phyloP scores from a whole-genome alignment of 2,113 vertebrate genomes.

The Tor tambroides region DNA sequence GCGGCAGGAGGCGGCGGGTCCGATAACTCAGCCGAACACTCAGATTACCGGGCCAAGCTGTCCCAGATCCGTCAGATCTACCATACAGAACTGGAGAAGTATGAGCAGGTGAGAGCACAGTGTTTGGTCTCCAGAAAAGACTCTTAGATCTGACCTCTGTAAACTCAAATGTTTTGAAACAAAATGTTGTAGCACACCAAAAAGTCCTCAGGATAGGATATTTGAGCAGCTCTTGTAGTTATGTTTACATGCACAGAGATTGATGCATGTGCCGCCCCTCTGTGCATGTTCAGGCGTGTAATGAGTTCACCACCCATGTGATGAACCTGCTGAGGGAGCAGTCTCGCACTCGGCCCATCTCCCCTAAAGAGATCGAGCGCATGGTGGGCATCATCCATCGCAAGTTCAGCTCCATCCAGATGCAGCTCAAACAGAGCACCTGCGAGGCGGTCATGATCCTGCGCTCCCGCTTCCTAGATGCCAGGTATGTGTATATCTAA shows the following conservation, averaged over 20 bases:
- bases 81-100: conserved; percentile 99
- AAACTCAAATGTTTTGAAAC: conserved; percentile 1
- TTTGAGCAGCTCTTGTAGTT: conserved; percentile 60
- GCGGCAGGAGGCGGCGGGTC: conserved; percentile 83
- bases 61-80: conserved; percentile 98
- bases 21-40: conserved; percentile 96
- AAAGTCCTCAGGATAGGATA: neutral
- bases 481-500: conserved; percentile 77
- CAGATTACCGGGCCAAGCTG: conserved; percentile 96
- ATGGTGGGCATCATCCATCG: conserved; percentile 99
- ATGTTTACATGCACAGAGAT: conserved; percentile 73
- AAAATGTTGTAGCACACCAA: neutral
- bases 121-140: neutral
- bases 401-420: conserved; percentile 99
- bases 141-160: neutral
- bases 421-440: conserved; percentile 99
- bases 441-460: conserved; percentile 99
- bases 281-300: conserved; percentile 88
- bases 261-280: conserved; percentile 57
- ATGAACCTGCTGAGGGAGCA: conserved; percentile 98
- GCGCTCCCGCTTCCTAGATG: conserved; percentile 95
- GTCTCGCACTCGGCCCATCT: conserved; percentile 94
- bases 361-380: conserved; percentile 97
- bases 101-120: conserved; percentile 87
- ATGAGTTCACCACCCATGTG: conserved; percentile 98